These are phyloP conservation scores for Caenorhabditis afra DNA, from an alignment of 2,888 invertebrate genomes.

Conservation along the genomic window DNA sequence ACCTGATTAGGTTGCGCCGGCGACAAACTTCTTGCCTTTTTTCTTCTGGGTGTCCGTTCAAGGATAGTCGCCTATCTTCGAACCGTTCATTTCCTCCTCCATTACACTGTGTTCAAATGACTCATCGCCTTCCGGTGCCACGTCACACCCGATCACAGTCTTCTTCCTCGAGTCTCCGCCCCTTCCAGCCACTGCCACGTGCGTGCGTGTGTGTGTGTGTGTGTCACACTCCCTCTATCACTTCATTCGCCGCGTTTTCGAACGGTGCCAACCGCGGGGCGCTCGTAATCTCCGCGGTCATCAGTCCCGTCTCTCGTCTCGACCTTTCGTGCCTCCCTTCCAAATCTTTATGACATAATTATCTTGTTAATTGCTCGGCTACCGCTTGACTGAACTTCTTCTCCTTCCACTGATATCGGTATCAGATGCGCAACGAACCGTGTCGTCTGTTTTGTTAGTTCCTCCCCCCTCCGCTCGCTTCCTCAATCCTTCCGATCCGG, in stretches of 20 bases:
- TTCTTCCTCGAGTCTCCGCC: conserved; percentile 19
- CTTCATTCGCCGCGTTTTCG: neutral
- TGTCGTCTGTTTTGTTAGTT: conserved; percentile 25
- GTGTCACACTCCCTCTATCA: conserved; percentile 25
- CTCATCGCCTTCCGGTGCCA: conserved; percentile 4
- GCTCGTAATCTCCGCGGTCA: conserved; percentile 39
- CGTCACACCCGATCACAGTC: neutral
- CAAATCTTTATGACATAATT: conserved; percentile 53
- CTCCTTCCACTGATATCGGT: conserved; percentile 6
- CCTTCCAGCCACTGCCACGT: conserved; percentile 10
- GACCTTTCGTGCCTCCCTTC: conserved; percentile 41
- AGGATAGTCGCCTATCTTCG: neutral
- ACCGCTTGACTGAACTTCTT: conserved; percentile 25
- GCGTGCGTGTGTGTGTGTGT: too few species aligned
- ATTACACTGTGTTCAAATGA: neutral
- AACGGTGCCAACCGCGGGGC: conserved; percentile 10
- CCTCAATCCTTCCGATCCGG: too few species aligned
- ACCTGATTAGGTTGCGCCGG: conserved; percentile 47
- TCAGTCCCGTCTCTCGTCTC: conserved; percentile 26
- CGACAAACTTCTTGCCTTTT: conserved; percentile 7
- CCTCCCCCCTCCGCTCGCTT: neutral
- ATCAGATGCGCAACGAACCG: conserved; percentile 13
- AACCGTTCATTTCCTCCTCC: neutral
- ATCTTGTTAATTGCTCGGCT: conserved; percentile 50
- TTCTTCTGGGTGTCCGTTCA: conserved; percentile 10